phyloP scores from a whole-genome alignment of 2,797 vertebrate genomes.

The Ataeniobius toweri region DNA sequence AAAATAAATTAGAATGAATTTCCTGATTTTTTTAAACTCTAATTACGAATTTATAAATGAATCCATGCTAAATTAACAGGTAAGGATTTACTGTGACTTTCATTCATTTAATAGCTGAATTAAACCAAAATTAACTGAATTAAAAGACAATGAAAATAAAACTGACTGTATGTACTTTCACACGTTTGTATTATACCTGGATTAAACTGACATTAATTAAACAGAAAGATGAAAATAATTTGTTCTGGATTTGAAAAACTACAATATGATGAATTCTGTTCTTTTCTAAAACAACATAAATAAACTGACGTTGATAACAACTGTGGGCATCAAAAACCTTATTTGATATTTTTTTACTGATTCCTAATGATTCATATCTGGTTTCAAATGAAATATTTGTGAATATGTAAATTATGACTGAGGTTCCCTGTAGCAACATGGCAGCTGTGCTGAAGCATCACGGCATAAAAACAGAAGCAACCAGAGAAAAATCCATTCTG shows the following conservation, averaged over 20 bases:
- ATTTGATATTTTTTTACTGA: background rate
- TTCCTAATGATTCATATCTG: background rate
- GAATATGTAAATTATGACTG: background rate
- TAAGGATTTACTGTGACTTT: no score
- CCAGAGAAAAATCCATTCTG: background rate
- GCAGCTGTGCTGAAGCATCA: background rate
- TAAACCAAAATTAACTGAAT: no score
- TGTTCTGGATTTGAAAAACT: no score
- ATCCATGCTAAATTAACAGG: no score
- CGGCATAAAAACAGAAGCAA: slow-evolving; percentile 6
- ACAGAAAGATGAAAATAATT: no score
- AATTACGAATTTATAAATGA: background rate
- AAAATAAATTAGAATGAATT: background rate
- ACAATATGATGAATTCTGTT: background rate
- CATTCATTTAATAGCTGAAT: no score
- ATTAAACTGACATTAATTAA: no score
- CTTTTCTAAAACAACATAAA: background rate
- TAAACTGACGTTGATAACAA: no score
- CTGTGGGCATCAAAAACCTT: no score
- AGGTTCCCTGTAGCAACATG: background rate
- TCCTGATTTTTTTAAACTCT: background rate
- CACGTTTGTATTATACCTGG: no score
- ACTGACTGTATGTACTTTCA: no score
- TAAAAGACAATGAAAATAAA: no score
- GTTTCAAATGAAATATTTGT: background rate